These are phyloP conservation scores for Pygmarrhopalites habei DNA, from an alignment of 1,140 invertebrate genomes.

Conservation along the genomic window DNA sequence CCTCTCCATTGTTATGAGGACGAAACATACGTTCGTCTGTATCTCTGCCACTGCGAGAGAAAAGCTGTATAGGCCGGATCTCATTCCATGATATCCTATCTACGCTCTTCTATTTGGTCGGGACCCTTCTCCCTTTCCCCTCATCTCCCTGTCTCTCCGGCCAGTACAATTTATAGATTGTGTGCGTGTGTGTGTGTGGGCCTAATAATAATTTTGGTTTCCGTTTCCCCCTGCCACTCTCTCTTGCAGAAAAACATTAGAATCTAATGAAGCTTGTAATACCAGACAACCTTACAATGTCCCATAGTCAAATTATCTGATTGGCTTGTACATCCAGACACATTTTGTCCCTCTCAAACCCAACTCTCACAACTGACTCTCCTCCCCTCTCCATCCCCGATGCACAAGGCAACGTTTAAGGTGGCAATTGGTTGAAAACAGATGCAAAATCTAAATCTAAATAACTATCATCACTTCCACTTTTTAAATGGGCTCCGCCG, in stretches of 20 bases:
- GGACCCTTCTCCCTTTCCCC: too few species aligned
- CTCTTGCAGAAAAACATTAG: constrained; percentile 11
- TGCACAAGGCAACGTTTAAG: too few species aligned
- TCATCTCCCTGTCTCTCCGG: not conserved
- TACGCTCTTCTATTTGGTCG: not conserved
- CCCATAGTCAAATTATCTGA: constrained; percentile 19
- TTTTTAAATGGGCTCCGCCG: too few species aligned
- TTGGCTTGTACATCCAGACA: constrained; percentile 13
- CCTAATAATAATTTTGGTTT: constrained; percentile 11
- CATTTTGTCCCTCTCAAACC: not conserved
- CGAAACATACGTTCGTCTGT: constrained; percentile 23
- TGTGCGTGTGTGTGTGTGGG: not conserved
- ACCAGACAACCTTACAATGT: constrained; percentile 17
- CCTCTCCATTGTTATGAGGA: constrained; percentile 22
- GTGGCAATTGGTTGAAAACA: not conserved
- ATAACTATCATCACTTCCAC: not conserved
- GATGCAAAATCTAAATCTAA: not conserved
- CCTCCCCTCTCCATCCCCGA: not conserved
- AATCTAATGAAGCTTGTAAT: constrained; percentile 26
- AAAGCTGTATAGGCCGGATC: too few species aligned
- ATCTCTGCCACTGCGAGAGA: too few species aligned
- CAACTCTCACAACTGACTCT: too few species aligned
- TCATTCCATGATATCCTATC: too few species aligned
- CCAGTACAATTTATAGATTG: not conserved
- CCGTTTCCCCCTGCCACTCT: constrained; percentile 10